Evolutionary conservation across 2,888 invertebrate species (phyloP), one percentile per base, ranked within the genome.

Genomic region (Ptychoptera contaminata): DNA sequence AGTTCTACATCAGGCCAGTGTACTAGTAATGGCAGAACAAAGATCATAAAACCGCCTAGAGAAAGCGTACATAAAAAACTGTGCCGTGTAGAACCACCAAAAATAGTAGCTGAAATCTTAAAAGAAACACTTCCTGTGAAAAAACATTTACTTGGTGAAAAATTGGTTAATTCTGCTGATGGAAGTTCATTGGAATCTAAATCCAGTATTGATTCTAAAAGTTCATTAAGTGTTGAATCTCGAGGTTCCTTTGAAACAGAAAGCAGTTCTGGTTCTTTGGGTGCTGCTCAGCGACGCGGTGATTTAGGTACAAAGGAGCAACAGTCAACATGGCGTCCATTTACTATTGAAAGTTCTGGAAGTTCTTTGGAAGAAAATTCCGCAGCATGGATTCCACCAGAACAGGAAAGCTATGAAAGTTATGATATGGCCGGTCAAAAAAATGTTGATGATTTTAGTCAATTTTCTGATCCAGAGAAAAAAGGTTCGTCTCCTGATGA

Each of bases 361-460:
- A 86, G 85, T 49, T 86, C 86, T 4, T 74, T 84, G 39, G 88
- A 88, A 61, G 87, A 88, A 58, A 82, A 80, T 7, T n/a, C n/a
- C n/a, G n/a, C n/a, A n/a, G n/a, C n/a, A n/a, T 79, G 83, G 72
- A 76, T 82, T 55, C 81, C 83, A 9, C 78, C 81, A 40, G 84
- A 84, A 58, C 76, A 76, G 35, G 80, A 80, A 46, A 72, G 72
- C 5, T 74, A 73, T 52, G 76, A 76, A 57, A 70, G 66, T 23
- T 68, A 67, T 38, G 62, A 70, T 42, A 70, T 65, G 45, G 65
- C 58, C 48, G 42, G 45, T 2, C 49, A 47, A 8, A 58, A 60
- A 2, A 62, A 64, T 45, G 61, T 59, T 2, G 63, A 62, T 2
- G 63, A 65, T 31, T 16, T 16, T 2, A 16, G 42, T 15, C 34